phyloP scores from a whole-genome alignment of 1,140 invertebrate genomes.

The Halotydeus destructor region DNA sequence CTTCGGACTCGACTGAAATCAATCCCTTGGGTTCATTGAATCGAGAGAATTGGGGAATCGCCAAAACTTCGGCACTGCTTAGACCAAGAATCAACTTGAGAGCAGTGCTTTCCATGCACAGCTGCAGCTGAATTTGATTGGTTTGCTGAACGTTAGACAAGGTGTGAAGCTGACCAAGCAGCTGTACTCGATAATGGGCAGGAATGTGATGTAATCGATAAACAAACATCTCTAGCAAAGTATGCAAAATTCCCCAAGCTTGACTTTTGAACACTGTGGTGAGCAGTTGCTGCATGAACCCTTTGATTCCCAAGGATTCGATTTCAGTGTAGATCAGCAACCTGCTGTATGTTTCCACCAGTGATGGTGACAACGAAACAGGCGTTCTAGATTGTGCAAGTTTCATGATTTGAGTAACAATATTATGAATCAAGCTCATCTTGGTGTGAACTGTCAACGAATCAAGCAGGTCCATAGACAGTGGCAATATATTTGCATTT shows the following conservation, averaged over 20 bases:
- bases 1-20: slow-evolving; percentile 79
- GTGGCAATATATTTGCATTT: slow-evolving; percentile 40
- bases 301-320: slow-evolving; percentile 86
- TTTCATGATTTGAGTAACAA: slow-evolving; percentile 69
- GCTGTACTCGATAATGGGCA: slow-evolving; percentile 74
- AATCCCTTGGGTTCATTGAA: slow-evolving; percentile 63
- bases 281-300: slow-evolving; percentile 78
- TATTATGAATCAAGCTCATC: slow-evolving; percentile 87
- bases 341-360: slow-evolving; percentile 84
- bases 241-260: slow-evolving; percentile 54
- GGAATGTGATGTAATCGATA: slow-evolving; percentile 89
- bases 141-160: slow-evolving; percentile 70
- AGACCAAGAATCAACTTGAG: slow-evolving; percentile 71
- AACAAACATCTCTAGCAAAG: slow-evolving; percentile 84
- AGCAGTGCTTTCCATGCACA: slow-evolving; percentile 84
- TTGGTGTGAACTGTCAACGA: slow-evolving; percentile 90
- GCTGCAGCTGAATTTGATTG: slow-evolving; percentile 79
- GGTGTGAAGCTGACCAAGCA: slow-evolving; percentile 65
- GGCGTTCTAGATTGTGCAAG: slow-evolving; percentile 61
- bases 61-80: slow-evolving; percentile 52
- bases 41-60: slow-evolving; percentile 37
- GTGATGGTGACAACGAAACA: slow-evolving; percentile 58
- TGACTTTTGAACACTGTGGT: slow-evolving; percentile 49
- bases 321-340: slow-evolving; percentile 88
- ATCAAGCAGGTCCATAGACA: slow-evolving; percentile 77